Evolutionary conservation across 2,113 vertebrate species (phyloP).

Genomic region (Rhinopithecus roxellana): DNA sequence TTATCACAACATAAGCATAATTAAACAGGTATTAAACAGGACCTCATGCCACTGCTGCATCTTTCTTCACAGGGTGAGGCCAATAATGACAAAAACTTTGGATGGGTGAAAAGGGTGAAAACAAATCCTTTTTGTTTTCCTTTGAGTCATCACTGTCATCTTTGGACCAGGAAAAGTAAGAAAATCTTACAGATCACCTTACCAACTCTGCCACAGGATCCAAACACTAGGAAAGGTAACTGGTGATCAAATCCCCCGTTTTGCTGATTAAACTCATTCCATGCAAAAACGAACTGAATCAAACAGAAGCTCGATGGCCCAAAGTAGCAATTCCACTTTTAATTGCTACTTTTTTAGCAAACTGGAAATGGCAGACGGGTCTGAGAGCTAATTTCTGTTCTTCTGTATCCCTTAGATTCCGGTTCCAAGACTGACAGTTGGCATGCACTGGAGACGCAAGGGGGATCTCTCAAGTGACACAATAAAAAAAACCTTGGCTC

Average conservation of each 20-base stretch:
- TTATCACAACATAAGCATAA: not conserved
- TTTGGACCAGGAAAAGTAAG: not conserved
- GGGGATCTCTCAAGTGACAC: not conserved
- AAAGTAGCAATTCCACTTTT: not conserved
- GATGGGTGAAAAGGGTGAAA: slow-evolving; percentile 1
- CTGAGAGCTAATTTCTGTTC: slow-evolving; percentile 12
- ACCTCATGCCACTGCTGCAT: not conserved
- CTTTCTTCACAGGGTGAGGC: not conserved
- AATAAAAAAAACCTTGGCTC: not conserved
- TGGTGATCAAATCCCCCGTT: not conserved
- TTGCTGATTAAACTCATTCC: not conserved
- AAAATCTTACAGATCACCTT: not conserved
- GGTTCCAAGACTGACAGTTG: not conserved
- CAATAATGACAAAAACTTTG: not conserved
- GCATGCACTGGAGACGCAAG: not conserved
- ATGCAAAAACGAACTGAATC: not conserved
- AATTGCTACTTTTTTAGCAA: not conserved
- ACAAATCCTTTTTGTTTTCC: not conserved
- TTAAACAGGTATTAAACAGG: not conserved
- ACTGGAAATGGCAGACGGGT: not conserved
- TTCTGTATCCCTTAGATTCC: not conserved
- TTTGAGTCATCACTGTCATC: not conserved
- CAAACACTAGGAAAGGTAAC: not conserved
- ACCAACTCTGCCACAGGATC: not conserved
- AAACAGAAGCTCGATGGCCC: not conserved